phyloP scores from a whole-genome alignment of 2,113 vertebrate genomes.

The Monopterus albus region DNA sequence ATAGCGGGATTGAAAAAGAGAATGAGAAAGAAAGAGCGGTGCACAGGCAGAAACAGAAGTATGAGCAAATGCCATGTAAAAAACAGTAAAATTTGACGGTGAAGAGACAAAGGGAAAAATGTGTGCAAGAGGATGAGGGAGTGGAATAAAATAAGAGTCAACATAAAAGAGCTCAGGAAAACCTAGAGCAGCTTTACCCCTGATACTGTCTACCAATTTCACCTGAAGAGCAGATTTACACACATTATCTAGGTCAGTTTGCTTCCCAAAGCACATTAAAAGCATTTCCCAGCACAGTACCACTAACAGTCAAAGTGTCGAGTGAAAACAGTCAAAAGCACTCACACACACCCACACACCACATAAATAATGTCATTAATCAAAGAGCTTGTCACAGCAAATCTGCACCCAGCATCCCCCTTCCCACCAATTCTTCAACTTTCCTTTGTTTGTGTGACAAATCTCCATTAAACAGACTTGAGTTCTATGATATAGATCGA shows the following conservation, averaged over 20 bases:
- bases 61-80: constrained; percentile 34
- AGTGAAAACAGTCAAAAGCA: not conserved
- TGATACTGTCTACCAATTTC: constrained; percentile 24
- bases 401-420: constrained; percentile 29
- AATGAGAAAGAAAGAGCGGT: not conserved
- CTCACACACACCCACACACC: not conserved
- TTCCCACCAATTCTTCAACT: not conserved
- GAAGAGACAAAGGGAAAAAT: constrained; percentile 9
- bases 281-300: constrained; percentile 20
- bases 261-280: constrained; percentile 25
- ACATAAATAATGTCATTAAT: constrained; percentile 19
- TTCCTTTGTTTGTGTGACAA: not conserved
- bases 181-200: constrained; percentile 35
- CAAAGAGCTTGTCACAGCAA: constrained; percentile 30
- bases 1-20: not conserved
- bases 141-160: constrained; percentile 9
- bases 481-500: not conserved
- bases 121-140: constrained; percentile 16
- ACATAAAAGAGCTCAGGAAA: constrained; percentile 31
- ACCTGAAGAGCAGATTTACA: constrained; percentile 22
- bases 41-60: constrained; percentile 17
- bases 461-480: not conserved
- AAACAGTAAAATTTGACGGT: constrained; percentile 2
- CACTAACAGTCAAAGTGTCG: not conserved
- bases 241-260: constrained; percentile 37